These are phyloP conservation scores for Progne subis DNA, from an alignment of 2,113 vertebrate species.

Conservation along the genomic window DNA sequence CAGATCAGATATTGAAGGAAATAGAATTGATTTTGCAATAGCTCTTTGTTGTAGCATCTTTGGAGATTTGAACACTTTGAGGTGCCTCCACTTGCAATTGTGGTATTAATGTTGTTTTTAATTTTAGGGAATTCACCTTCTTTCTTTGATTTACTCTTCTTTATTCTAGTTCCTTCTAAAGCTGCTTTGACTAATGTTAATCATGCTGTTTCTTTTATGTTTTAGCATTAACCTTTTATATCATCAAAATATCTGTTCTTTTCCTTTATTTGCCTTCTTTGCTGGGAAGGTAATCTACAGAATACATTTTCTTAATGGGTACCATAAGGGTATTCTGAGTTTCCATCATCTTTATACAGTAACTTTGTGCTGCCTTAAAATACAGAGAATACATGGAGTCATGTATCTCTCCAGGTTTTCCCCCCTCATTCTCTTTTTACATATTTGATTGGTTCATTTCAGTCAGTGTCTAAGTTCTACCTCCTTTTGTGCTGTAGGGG, in stretches of 20 bases:
- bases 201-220: background rate
- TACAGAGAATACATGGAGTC: background rate
- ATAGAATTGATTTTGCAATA: background rate
- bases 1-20: background rate
- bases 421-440: background rate
- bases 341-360: background rate
- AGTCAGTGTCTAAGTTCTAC: background rate
- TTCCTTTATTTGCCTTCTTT: background rate
- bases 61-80: background rate
- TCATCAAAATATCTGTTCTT: background rate
- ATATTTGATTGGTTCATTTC: background rate
- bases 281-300: background rate
- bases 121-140: background rate
- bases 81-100: background rate
- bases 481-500: background rate
- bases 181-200: background rate
- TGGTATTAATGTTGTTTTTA: background rate
- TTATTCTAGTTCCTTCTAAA: background rate
- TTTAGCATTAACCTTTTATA: background rate
- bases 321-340: background rate
- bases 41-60: background rate
- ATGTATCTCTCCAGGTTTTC: background rate
- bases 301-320: background rate
- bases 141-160: background rate
- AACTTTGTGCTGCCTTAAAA: background rate